phyloP scores from a whole-genome alignment of 1,140 invertebrate genomes.

The Melitaea cinxia region DNA sequence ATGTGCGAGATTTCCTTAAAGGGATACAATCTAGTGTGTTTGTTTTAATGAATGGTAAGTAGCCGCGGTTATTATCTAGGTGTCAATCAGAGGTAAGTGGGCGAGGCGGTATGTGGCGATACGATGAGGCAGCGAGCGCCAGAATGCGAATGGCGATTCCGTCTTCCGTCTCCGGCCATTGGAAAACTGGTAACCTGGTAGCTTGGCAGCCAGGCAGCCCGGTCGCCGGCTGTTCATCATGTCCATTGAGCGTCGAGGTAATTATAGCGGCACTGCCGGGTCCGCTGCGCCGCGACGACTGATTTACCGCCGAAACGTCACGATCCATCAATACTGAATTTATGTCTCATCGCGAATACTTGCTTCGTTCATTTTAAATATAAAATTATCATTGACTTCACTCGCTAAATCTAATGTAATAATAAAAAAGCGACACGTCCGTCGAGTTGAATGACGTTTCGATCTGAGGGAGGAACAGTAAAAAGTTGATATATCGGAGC shows the following conservation, averaged over 20 bases:
- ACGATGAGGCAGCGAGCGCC: not conserved
- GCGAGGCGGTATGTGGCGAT: constrained; percentile 15
- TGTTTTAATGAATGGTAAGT: constrained; percentile 20
- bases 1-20: constrained; percentile 1
- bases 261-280: constrained; percentile 23
- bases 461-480: not conserved
- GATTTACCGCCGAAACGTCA: constrained; percentile 20
- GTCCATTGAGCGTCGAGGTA: constrained; percentile 29
- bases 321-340: constrained; percentile 1
- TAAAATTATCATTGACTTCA: not conserved
- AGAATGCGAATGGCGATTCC: constrained; percentile 2
- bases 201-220: not conserved
- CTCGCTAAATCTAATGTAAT: not conserved
- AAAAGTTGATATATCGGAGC: constrained; percentile 9
- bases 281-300: constrained; percentile 17
- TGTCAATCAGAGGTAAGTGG: constrained; percentile 19
- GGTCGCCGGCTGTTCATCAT: constrained; percentile 6
- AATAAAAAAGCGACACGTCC: constrained; percentile 8
- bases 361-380: not conserved
- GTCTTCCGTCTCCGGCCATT: not conserved
- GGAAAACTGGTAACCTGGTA: not conserved
- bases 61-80: constrained; percentile 14
- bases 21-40: not conserved
- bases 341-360: not conserved
- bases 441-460: constrained; percentile 5